Conservation (phyloP, 2,113 vertebrate species). For the Megaptera novaeangliae region DNA sequence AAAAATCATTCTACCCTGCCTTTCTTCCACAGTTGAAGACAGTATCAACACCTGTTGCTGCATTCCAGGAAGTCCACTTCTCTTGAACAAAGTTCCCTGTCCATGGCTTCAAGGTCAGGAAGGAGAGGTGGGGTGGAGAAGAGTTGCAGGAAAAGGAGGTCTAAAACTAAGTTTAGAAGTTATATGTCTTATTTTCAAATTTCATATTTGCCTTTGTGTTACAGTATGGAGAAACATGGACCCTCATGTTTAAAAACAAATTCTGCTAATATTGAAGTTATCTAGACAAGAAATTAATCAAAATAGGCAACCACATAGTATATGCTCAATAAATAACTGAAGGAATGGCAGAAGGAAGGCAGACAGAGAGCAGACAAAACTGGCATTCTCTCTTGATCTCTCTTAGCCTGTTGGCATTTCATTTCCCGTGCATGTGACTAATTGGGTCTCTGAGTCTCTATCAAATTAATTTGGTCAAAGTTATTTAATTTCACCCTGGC, state of each 20-base stretch:
- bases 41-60: background rate
- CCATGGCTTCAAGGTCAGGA: background rate
- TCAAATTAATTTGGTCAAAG: constrained; percentile 17
- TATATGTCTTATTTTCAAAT: background rate
- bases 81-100: background rate
- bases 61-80: background rate
- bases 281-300: background rate
- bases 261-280: background rate
- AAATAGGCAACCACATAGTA: background rate
- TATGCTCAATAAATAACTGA: background rate
- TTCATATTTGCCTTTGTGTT: background rate
- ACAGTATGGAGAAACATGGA: background rate
- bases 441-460: background rate
- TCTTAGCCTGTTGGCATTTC: background rate
- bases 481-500: constrained; percentile 4
- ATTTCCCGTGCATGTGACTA: background rate
- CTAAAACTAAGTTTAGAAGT: background rate
- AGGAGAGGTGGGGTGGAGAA: background rate
- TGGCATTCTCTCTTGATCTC: background rate
- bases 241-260: background rate
- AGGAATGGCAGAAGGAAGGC: background rate
- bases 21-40: background rate
- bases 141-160: background rate
- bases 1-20: background rate
- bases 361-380: background rate